Percentiles rank a stretch among this genome's conserved stretches.
These are phyloP conservation scores for Sycophila texana DNA, from an alignment of 2,888 invertebrate species.

Conservation along the genomic window DNA sequence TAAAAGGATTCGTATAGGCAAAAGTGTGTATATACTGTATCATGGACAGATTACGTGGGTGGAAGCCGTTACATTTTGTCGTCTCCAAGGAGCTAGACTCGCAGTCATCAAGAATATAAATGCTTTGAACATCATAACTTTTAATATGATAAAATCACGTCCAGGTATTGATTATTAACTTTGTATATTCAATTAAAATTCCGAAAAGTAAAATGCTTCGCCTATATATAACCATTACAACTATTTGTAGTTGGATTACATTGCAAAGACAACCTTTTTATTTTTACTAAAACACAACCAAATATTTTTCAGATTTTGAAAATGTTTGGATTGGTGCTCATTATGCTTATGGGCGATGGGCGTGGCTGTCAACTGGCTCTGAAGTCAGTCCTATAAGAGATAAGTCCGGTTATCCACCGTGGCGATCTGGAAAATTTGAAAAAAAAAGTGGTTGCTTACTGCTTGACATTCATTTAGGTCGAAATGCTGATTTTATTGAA, in stretches of 20 bases:
- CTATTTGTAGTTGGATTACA: too few relatives aligned
- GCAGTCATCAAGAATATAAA: slow-evolving; percentile 76
- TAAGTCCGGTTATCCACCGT: slow-evolving; percentile 62
- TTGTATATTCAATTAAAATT: too few relatives aligned
- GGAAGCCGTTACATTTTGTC: slow-evolving; percentile 77
- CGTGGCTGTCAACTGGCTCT: slow-evolving; percentile 76
- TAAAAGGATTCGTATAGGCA: slow-evolving; percentile 43
- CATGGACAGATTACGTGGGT: slow-evolving; percentile 77
- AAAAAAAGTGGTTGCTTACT: slow-evolving; percentile 76
- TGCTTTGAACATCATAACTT: slow-evolving; percentile 67
- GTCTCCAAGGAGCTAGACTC: slow-evolving; percentile 75
- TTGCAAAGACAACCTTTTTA: not conserved
- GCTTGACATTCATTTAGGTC: slow-evolving; percentile 76
- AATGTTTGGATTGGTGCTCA: slow-evolving; percentile 78
- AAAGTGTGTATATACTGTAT: slow-evolving; percentile 75
- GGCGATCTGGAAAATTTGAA: slow-evolving; percentile 61
- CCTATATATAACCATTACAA: too few relatives aligned
- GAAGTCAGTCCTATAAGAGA: slow-evolving; percentile 74
- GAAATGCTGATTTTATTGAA: slow-evolving; percentile 76
- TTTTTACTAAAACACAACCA: not conserved
- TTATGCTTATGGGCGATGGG: slow-evolving; percentile 75
- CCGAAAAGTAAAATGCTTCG: too few relatives aligned
- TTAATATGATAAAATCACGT: slow-evolving; percentile 62
- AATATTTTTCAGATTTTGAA: slow-evolving; percentile 71
- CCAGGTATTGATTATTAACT: slow-evolving; percentile 56